Percentiles rank a stretch among this genome's conserved stretches.
Conservation (phyloP, 2,113 vertebrate genomes). For the Forbesichthys papilliferus region DNA sequence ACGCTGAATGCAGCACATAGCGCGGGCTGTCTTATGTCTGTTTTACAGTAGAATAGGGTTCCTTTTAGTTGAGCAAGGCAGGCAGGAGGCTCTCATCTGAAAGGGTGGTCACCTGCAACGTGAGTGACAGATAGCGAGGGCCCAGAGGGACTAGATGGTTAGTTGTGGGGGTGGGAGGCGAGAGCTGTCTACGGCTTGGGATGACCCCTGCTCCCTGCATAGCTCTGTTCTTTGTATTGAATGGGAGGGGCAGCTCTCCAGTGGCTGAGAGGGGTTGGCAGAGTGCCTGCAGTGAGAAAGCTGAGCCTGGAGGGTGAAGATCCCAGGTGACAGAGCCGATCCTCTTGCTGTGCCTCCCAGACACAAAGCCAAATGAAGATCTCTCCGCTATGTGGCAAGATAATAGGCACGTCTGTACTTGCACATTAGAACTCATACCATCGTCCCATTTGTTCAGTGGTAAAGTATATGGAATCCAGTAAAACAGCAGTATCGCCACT, state of each 20-base stretch:
- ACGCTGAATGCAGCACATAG: slow-evolving; percentile 16
- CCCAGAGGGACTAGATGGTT: slow-evolving; percentile 29
- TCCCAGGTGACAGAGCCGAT: slow-evolving; percentile 60
- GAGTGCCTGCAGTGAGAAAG: slow-evolving; percentile 44
- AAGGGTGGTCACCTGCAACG: slow-evolving; percentile 60
- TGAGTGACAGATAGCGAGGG: slow-evolving; percentile 59
- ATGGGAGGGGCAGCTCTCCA: slow-evolving; percentile 35
- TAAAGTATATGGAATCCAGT: no score
- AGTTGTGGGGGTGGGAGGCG: slow-evolving; percentile 21
- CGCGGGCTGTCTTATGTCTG: slow-evolving; percentile 15
- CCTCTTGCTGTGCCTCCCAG: slow-evolving; percentile 51
- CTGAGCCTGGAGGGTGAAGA: slow-evolving; percentile 62
- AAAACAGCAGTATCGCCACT: no score
- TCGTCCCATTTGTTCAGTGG: no score
- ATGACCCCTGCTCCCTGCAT: slow-evolving; percentile 9
- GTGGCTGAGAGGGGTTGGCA: slow-evolving; percentile 51
- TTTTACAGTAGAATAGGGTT: not conserved
- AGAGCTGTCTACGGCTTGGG: slow-evolving; percentile 29
- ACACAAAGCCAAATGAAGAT: slow-evolving; percentile 47
- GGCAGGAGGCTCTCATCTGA: slow-evolving; percentile 40
- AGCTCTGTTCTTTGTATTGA: slow-evolving; percentile 29
- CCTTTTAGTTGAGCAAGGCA: slow-evolving; percentile 34
- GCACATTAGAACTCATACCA: not conserved
- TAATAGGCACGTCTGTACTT: slow-evolving; percentile 15
- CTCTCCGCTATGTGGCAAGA: slow-evolving; percentile 34